Evolutionary conservation across 1,140 invertebrate genomes (phyloP), one percentile per base, ranked within the genome.

Genomic region (Reticulitermes speratus): DNA sequence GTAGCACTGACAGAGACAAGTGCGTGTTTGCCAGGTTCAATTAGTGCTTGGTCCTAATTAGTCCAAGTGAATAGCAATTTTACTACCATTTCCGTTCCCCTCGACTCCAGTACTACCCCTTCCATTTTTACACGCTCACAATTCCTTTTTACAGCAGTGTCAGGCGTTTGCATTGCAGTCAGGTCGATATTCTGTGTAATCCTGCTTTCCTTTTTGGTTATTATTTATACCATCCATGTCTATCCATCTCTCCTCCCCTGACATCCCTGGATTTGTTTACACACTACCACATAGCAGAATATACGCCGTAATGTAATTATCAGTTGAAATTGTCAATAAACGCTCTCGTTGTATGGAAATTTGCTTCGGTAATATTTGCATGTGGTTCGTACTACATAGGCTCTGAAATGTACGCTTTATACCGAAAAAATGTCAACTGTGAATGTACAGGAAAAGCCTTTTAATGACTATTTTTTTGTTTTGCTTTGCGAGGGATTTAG

Each of bases 11-110:
- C 6, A 75, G 6, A 75, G 9, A 65, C 59, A 75, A 30, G 65
- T 3, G n/a, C n/a, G 6, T 30, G 65, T 75, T 19, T 75, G 65
- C n/a, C 65, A 75, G 65, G 65, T 30, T 75, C 65, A 75, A 75
- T 75, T 75, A 75, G 65, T 75, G n/a, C 65, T 30, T 30, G 65
- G 65, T 30, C 65, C 65, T 75, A 75, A 75, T 75, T 75, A 75
- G 65, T 75, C 65, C n/a, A 75, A 75, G 65, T 75, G 65, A 75
- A 75, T 75, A 75, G 65, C 25, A 75, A 75, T 75, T 75, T 30
- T 30, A 75, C 25, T 16, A 30, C 65, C 65, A 30, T 75, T 75
- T 75, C 65, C 65, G 65, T 75, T 30, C n/a, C 16, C 65, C 2
- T 75, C 25, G 25, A 9, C 65, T 75, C 65, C n/a, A 8, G n/a